Conservation (phyloP, 2,113 vertebrate genomes). For the Setophaga kirtlandii region DNA sequence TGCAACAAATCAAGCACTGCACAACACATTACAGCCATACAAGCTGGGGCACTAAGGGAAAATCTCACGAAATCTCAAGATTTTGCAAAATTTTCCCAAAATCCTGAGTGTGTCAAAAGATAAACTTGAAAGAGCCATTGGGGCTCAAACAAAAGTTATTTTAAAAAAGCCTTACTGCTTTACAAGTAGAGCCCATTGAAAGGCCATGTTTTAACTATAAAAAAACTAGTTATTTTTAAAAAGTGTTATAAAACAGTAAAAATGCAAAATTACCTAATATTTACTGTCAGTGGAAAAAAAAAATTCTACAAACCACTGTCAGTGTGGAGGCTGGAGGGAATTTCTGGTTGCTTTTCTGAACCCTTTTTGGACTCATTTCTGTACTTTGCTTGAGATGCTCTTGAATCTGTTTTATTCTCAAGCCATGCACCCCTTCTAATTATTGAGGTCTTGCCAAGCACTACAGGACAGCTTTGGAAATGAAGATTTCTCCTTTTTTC, state of each 20-base stretch:
- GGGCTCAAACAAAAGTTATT: background rate
- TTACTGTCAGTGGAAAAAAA: background rate
- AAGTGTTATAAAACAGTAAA: background rate
- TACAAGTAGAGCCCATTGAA: background rate
- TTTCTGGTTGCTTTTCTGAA: background rate
- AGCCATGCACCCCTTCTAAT: background rate
- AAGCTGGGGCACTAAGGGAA: background rate
- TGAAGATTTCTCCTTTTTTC: background rate
- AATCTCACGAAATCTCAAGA: background rate
- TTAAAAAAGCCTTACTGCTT: background rate
- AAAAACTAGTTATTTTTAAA: background rate
- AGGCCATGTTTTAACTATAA: background rate
- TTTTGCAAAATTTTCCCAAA: background rate
- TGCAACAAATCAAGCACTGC: background rate
- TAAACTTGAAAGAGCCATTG: background rate
- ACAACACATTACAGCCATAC: background rate
- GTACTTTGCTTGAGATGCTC: background rate
- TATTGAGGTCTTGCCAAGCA: background rate
- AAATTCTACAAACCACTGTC: background rate
- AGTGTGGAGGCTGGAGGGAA: fast-evolving
- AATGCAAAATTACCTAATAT: background rate
- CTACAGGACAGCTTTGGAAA: background rate
- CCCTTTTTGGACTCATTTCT: background rate
- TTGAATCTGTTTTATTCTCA: background rate
- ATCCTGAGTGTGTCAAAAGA: background rate